A percentile compares a stretch with the other conserved stretches of the same genome.
phyloP scores from a whole-genome alignment of 2,888 invertebrate species.

The Apodemia hepburni region DNA sequence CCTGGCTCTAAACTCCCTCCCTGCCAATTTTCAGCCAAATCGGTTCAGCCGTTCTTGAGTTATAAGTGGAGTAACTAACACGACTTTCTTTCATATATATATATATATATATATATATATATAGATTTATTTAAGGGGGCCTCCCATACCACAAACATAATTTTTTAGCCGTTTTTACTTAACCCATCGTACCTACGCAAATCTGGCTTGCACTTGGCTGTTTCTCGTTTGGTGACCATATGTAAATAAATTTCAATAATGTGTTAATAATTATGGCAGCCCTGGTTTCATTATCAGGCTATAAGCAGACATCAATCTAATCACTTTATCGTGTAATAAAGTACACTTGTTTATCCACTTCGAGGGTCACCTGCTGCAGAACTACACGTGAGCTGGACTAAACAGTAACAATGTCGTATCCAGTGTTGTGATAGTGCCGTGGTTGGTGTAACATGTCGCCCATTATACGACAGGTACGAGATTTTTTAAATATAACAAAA shows the following conservation, averaged over 20 bases:
- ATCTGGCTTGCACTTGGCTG: no score
- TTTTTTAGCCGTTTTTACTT: no score
- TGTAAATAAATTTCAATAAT: neutral
- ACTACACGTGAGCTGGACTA: neutral
- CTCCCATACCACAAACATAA: no score
- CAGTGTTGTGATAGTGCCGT: conserved; percentile 1
- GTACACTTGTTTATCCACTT: conserved; percentile 9
- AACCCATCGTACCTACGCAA: no score
- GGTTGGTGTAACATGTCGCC: neutral
- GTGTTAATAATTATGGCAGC: neutral
- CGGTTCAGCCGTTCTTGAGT: no score
- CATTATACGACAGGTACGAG: neutral
- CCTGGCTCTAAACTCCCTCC: no score
- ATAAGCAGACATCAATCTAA: conserved; percentile 15
- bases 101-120: no score
- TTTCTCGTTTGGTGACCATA: neutral
- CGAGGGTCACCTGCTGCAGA: neutral
- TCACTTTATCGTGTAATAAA: conserved; percentile 11
- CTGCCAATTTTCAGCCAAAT: no score
- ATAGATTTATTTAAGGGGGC: no score
- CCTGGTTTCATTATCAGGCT: conserved; percentile 1
- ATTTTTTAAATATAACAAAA: neutral
- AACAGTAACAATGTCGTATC: neutral
- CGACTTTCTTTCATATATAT: no score
- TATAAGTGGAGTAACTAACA: no score